Conservation (phyloP, 2,797 vertebrate genomes). For the Trachurus trachurus region DNA sequence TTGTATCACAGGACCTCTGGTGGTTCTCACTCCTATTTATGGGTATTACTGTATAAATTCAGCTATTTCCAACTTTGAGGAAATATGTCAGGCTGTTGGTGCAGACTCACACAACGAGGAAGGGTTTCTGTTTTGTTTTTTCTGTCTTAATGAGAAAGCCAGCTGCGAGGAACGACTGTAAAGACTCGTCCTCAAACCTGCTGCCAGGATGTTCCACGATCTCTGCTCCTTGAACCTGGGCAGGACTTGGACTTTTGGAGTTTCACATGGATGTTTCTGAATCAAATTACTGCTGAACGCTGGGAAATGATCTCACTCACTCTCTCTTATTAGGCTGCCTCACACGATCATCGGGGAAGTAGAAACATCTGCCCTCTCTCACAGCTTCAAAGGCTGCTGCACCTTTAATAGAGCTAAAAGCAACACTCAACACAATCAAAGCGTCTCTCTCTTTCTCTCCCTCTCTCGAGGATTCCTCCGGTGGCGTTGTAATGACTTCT, state of each 20-base stretch:
- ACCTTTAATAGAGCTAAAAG: background rate
- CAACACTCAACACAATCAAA: background rate
- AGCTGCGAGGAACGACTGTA: background rate
- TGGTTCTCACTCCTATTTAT: background rate
- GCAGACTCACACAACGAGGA: background rate
- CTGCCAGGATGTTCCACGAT: background rate
- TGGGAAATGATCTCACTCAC: slow-evolving; percentile 20
- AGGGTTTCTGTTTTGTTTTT: background rate
- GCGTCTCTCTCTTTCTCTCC: background rate
- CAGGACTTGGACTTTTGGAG: background rate
- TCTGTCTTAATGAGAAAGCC: background rate
- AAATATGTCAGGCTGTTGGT: background rate
- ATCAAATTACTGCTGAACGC: background rate
- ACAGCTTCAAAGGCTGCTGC: slow-evolving; percentile 3
- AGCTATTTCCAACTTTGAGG: background rate
- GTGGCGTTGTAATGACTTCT: slow-evolving; percentile 26
- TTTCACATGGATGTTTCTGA: slow-evolving; percentile 1
- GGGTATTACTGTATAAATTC: background rate
- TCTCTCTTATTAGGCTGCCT: background rate
- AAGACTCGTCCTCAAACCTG: background rate
- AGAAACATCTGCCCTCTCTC: slow-evolving; percentile 31
- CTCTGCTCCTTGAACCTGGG: background rate
- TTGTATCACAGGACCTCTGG: too few species aligned
- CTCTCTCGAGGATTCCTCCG: background rate
- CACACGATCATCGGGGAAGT: slow-evolving; percentile 3